phyloP scores from a whole-genome alignment of 2,888 invertebrate genomes.

The Dicyrtoma fusca region DNA sequence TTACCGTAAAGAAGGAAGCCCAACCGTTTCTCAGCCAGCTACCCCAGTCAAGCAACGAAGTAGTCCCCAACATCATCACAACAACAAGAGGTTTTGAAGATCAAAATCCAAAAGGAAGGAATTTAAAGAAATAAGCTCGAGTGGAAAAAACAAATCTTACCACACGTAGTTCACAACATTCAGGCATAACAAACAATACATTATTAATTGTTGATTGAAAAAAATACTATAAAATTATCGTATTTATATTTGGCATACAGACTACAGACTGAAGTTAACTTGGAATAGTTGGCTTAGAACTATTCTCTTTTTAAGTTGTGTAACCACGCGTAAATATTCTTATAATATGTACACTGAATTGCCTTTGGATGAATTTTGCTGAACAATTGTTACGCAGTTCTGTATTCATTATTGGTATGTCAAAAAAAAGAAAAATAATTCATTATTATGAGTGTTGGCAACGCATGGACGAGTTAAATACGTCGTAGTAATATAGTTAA shows the following conservation, averaged over 20 bases:
- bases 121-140: neutral
- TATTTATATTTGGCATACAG: conserved; percentile 6
- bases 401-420: conserved; percentile 7
- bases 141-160: neutral
- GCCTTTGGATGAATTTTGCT: conserved; percentile 16
- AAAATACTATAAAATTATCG: neutral
- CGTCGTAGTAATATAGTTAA: too few species aligned
- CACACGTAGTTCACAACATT: conserved; percentile 9
- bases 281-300: conserved; percentile 11
- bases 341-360: conserved; percentile 27
- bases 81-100: conserved; percentile 22
- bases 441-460: conserved; percentile 7
- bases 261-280: conserved; percentile 11
- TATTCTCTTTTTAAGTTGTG: neutral
- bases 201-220: conserved; percentile 6
- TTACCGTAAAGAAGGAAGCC: conserved; percentile 31
- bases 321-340: conserved; percentile 12
- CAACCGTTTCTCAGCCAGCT: conserved; percentile 28
- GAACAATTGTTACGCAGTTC: conserved; percentile 1
- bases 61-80: neutral
- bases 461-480: neutral
- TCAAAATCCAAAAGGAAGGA: neutral
- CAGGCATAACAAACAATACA: conserved; percentile 4
- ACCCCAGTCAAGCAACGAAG: conserved; percentile 29
- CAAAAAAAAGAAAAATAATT: conserved; percentile 1